These are phyloP conservation scores for Tetrapedia diversipes DNA, from an alignment of 2,888 invertebrate genomes.

Conservation along the genomic window DNA sequence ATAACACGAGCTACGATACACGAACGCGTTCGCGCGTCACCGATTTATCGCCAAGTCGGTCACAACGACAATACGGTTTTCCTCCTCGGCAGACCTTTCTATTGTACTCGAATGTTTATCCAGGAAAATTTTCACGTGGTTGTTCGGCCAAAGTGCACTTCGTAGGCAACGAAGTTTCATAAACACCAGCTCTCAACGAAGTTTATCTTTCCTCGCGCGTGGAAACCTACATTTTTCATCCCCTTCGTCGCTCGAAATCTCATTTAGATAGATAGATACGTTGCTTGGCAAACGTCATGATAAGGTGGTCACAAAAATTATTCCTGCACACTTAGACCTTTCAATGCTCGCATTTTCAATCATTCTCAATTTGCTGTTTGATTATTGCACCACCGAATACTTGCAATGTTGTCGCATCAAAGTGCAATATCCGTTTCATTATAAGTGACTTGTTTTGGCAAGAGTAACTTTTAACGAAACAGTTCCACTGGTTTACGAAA, in stretches of 20 bases:
- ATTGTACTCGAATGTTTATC: conserved; percentile 11
- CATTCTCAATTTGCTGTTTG: no score
- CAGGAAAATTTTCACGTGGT: conserved; percentile 7
- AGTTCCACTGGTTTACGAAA: no score
- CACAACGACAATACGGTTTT: conserved; percentile 39
- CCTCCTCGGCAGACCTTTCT: neutral
- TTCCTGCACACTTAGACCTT: no score
- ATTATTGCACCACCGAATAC: no score
- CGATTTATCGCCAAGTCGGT: conserved; percentile 34
- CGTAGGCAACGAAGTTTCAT: conserved; percentile 22
- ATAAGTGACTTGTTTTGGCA: no score
- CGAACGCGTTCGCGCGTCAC: conserved; percentile 23
- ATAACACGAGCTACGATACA: conserved; percentile 34
- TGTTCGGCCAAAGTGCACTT: conserved; percentile 5
- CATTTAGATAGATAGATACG: no score
- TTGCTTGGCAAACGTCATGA: no score
- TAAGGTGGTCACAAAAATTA: no score
- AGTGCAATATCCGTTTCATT: no score
- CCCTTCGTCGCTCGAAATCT: neutral
- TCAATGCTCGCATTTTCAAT: no score
- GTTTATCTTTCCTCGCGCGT: conserved; percentile 6
- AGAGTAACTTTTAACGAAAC: no score
- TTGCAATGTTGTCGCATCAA: no score
- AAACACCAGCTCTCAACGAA: neutral
- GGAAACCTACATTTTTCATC: neutral